Base-by-base conservation (phyloP, 2,113 vertebrate species). In the Clarias macrocephalus region DNA sequence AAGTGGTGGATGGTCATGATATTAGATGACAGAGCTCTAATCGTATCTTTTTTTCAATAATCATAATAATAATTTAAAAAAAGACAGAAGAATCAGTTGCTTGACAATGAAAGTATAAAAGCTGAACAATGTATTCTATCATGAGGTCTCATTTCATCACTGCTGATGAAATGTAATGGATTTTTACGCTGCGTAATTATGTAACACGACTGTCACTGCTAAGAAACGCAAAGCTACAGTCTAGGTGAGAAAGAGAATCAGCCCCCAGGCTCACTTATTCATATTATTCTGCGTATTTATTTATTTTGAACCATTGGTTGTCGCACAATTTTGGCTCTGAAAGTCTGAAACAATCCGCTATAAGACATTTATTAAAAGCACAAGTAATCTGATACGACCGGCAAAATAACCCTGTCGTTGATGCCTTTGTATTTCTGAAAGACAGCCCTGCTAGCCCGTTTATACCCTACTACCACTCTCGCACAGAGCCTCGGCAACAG, bases 401-500 rank as follows among this genome's bases (percentile, higher is more conserved):
- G 18, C 66, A 23, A 52, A 73, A 42, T 48, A 52, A 76, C 6
- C 21, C 42, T n/a, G 52, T 23, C 37, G 48, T 21, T 48, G 33
- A 73, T 48, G 16, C 30, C 70, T 48, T 73, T 73, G 68, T 72
- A 72, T 72, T 19, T 42, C 37, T 42, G 18, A 21, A 19, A 23
- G 19, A 48, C 42, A 75, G 21, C 42, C 52, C 42, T 75, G 42
- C 21, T 75, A 5, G 37, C 72, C 37, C 42, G 23, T 73, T 42
- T 42, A 42, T 73, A 48, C 33, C 70, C 25, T 7, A 48, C 48
- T 48, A 48, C 12, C 42, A 76, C 42, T 5, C 23, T n/a, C 52
- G 11, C 42, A 76, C 42, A n/a, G 42, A 30, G 86, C 63, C 33
- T 85, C 90, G 83, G 88, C 85, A 81, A 87, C 88, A 90, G 82